Evolutionary conservation across 2,888 invertebrate genomes (phyloP).

Genomic region (Drosophila rellima): DNA sequence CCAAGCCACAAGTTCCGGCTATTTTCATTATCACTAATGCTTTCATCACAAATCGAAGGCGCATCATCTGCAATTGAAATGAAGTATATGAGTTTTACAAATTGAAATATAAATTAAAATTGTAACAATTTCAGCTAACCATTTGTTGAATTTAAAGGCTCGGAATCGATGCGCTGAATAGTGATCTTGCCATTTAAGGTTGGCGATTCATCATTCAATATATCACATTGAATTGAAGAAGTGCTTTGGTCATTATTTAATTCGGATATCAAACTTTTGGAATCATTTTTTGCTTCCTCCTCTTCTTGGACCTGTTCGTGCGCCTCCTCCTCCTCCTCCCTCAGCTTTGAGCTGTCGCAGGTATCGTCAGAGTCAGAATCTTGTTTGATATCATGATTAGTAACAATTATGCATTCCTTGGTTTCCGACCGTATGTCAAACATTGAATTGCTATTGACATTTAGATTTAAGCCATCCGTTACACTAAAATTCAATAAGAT

Average conservation of each 20-base stretch:
- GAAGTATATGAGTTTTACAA: background rate
- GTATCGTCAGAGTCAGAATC: constrained; percentile 71
- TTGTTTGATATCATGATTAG: constrained; percentile 54
- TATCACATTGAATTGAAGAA: constrained; percentile 55
- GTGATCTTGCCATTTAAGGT: constrained; percentile 43
- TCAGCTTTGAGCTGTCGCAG: constrained; percentile 32
- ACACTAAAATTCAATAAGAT: constrained; percentile 62
- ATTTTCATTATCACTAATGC: constrained; percentile 56
- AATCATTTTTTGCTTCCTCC: constrained; percentile 30
- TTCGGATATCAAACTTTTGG: constrained; percentile 38
- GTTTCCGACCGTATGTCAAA: constrained; percentile 82
- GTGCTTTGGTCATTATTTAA: constrained; percentile 56
- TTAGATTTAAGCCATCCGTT: constrained; percentile 79
- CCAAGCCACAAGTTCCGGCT: constrained; percentile 44
- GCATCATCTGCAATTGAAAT: constrained; percentile 35
- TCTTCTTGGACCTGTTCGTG: background rate
- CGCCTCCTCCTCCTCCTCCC: background rate
- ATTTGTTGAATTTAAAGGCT: constrained; percentile 48
- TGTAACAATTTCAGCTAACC: constrained; percentile 19
- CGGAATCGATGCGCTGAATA: constrained; percentile 41
- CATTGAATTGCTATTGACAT: constrained; percentile 83
- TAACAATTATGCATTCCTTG: constrained; percentile 39
- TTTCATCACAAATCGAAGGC: constrained; percentile 38
- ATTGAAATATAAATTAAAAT: background rate
- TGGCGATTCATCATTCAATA: constrained; percentile 36